phyloP scores from a whole-genome alignment of 2,888 invertebrate species.

The Stramonita haemastoma region DNA sequence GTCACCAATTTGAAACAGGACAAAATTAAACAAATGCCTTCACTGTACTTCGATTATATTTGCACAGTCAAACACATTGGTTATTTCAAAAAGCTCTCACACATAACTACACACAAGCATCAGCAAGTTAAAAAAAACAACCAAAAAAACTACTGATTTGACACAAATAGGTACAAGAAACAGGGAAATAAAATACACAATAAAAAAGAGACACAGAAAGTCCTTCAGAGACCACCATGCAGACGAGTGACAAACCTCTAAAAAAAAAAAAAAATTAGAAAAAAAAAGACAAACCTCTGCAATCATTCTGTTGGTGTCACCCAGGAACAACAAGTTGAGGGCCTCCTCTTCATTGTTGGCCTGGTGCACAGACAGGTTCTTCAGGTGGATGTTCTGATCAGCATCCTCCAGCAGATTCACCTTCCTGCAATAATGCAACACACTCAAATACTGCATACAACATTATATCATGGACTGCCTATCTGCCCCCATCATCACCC shows the following conservation, averaged over 20 bases:
- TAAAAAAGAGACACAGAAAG: too few species aligned
- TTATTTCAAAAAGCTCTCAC: too few species aligned
- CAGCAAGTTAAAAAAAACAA: too few species aligned
- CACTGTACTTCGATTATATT: neutral
- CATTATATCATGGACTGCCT: too few species aligned
- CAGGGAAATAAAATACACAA: too few species aligned
- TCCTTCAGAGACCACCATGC: neutral
- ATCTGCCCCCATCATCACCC: too few species aligned
- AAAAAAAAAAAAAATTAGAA: neutral
- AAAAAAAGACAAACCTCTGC: constrained; percentile 74
- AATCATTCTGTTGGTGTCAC: constrained; percentile 78
- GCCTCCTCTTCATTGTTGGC: constrained; percentile 77
- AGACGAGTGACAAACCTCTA: constrained; percentile 64
- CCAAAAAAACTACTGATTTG: too few species aligned
- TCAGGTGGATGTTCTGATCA: constrained; percentile 77
- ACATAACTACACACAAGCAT: too few species aligned
- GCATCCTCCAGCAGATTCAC: constrained; percentile 77
- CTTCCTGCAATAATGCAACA: constrained; percentile 64
- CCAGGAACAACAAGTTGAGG: constrained; percentile 76
- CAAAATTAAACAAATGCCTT: neutral
- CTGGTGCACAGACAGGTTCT: constrained; percentile 76
- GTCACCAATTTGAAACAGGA: neutral
- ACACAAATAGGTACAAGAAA: too few species aligned
- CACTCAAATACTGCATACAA: neutral
- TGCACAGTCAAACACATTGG: too few species aligned